Conservation (phyloP, 2,113 vertebrate species). For the Myiopsitta monachus region DNA sequence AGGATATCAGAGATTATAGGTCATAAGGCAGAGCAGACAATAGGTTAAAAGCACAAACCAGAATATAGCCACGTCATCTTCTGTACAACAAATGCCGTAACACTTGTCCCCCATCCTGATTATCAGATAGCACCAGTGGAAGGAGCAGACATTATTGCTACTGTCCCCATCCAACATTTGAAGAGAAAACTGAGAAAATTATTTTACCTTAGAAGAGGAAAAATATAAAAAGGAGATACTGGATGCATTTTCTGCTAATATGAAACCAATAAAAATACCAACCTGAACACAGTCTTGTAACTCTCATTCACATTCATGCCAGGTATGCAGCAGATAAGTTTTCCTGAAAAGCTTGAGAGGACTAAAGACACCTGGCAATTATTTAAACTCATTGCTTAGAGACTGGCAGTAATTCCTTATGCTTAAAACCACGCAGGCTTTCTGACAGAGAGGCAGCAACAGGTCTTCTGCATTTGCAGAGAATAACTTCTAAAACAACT, state of each 20-base stretch:
- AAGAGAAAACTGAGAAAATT: neutral
- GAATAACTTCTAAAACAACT: neutral
- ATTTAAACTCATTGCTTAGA: neutral
- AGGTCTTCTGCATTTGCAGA: neutral
- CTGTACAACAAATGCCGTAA: neutral
- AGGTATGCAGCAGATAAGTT: neutral
- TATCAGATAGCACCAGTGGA: neutral
- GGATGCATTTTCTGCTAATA: neutral
- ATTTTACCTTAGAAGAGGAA: neutral
- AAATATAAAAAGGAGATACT: neutral
- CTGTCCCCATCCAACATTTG: neutral
- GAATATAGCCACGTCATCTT: neutral
- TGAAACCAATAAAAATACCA: neutral
- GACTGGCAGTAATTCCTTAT: neutral
- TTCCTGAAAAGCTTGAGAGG: neutral
- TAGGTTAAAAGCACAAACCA: neutral
- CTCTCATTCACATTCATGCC: neutral
- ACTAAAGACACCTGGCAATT: neutral
- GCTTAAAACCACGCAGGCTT: neutral
- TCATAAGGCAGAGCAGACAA: neutral
- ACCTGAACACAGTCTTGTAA: neutral
- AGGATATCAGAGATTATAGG: neutral
- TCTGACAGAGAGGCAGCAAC: neutral
- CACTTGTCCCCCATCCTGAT: neutral
- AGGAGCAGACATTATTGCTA: neutral